Base-by-base conservation (phyloP, 1,140 invertebrate species). In the Ceratitis capitata region DNA sequence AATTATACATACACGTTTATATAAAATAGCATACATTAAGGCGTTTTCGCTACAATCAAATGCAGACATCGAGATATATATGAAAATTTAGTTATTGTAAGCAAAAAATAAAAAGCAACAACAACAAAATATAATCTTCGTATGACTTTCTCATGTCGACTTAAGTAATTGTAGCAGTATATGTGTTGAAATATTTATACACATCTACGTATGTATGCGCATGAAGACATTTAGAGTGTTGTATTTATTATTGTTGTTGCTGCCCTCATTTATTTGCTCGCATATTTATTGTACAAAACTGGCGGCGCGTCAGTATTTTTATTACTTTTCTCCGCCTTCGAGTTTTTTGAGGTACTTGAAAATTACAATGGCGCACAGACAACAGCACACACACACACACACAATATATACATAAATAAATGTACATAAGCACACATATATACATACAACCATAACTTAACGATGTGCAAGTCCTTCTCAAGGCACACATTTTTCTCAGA, bases 241-340 rank as follows among this genome's bases (percentile, higher is more conserved):
- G 12, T 32, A 45, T 9, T 19, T 7, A 35, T 4, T 23, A 32
- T 14, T 64, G 51, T 69, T 35, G 4, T 32, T 39, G 35, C 12
- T 69, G 32, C 4, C 32, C 39, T 45, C 42, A 45, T 78, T 78
- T 78, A 78, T 78, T 78, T 78, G 39, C 69, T 23, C 19, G 69
- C 39, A 78, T 78, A 78, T 78, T 78, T 78, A n/a, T n/a, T n/a
- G n/a, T n/a, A 26, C 69, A 78, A 78, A 45, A 78, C n/a, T 78
- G 69, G 42, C 14, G n/a, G 39, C 39, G 69, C 69, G n/a, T 45
- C 39, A 78, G 39, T 39, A 78, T 78, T 78, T 78, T 78, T 45
- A 78, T 78, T 45, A 26, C 69, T 78, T 78, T 45, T 23, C 35
- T 45, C 69, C 39, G 19, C 19, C 69, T 45, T 23, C 45, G 5